Evolutionary conservation across 2,113 vertebrate genomes (phyloP).

Genomic region (Vombatus ursinus): DNA sequence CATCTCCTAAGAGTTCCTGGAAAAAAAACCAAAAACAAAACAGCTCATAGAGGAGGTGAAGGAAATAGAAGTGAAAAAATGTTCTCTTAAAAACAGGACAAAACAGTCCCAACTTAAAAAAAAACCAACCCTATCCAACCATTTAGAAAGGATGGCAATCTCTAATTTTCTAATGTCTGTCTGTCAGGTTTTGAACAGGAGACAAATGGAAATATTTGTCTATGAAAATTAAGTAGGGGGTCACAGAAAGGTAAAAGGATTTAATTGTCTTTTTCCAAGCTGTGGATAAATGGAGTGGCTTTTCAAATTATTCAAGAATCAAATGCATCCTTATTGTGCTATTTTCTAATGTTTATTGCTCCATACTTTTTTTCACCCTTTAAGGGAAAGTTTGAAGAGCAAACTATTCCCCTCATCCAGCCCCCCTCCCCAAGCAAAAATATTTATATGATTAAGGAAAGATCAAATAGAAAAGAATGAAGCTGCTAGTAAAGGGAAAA

Average conservation of each 20-base stretch:
- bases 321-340: background rate
- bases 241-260: constrained; percentile 14
- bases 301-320: constrained; percentile 28
- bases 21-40: background rate
- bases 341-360: constrained; percentile 21
- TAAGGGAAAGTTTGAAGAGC: constrained; percentile 39
- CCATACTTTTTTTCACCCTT: constrained; percentile 25
- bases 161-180: background rate
- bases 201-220: background rate
- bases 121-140: background rate
- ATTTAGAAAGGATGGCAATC: background rate
- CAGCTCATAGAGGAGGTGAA: background rate
- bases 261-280: constrained; percentile 15
- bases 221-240: constrained; percentile 27
- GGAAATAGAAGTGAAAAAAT: background rate
- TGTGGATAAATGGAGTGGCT: background rate
- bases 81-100: background rate
- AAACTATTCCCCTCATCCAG: constrained; percentile 18
- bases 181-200: background rate
- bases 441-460: constrained; percentile 23
- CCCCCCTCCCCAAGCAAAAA: background rate
- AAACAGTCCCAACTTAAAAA: constrained; percentile 6
- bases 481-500: constrained; percentile 51
- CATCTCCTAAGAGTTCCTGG: constrained; percentile 67
- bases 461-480: constrained; percentile 35